Evolutionary conservation across 1,140 invertebrate species (phyloP).

Genomic region (Rhyacophila brunnea): DNA sequence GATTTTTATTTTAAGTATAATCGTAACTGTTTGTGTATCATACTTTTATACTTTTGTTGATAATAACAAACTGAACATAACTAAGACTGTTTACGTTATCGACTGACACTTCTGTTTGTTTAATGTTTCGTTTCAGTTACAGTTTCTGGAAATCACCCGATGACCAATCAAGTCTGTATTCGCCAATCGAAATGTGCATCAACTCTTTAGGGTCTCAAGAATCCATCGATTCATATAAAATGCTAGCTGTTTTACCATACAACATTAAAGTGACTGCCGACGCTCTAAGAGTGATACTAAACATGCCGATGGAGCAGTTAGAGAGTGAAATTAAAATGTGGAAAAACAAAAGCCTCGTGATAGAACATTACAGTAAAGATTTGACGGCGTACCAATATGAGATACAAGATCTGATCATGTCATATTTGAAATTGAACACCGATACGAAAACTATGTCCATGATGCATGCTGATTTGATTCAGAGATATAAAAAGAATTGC

Average conservation of each 20-base stretch:
- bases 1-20: too few species aligned
- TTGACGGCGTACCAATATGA: slow-evolving; percentile 29
- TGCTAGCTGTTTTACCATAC: slow-evolving; percentile 20
- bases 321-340: slow-evolving; percentile 16
- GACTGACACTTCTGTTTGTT: too few species aligned
- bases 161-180: slow-evolving; percentile 2
- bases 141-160: too few species aligned
- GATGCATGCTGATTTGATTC: slow-evolving; percentile 21
- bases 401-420: slow-evolving; percentile 27
- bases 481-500: slow-evolving; percentile 16
- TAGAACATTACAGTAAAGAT: slow-evolving; percentile 27
- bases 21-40: too few species aligned
- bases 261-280: slow-evolving; percentile 25
- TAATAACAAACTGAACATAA: too few species aligned
- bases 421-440: slow-evolving; percentile 20
- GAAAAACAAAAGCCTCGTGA: slow-evolving; percentile 26
- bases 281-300: slow-evolving; percentile 19
- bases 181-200: slow-evolving; percentile 24
- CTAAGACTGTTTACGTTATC: too few species aligned
- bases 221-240: slow-evolving; percentile 10
- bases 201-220: slow-evolving; percentile 15
- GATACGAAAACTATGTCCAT: slow-evolving; percentile 14
- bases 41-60: too few species aligned
- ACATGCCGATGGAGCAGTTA: slow-evolving; percentile 2
- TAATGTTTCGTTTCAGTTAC: too few species aligned